Evolutionary conservation across 2,113 vertebrate species (phyloP).

Genomic region (Caretta caretta): DNA sequence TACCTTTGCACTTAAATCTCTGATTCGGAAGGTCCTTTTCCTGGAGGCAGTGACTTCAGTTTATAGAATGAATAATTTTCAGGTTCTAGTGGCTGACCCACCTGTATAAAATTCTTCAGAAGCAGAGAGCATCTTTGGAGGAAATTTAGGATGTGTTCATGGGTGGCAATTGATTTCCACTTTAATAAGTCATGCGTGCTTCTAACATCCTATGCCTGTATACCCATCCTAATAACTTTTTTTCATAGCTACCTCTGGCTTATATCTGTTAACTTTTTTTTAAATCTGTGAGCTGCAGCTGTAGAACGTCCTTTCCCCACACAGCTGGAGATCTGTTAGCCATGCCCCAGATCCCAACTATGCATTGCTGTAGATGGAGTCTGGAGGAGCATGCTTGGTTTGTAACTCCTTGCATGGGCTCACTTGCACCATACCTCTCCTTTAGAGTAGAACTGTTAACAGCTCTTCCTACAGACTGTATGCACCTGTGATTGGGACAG

Average conservation of each 20-base stretch:
- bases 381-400: background rate
- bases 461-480: background rate
- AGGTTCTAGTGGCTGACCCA: background rate
- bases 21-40: background rate
- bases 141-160: background rate
- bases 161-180: rapidly evolving
- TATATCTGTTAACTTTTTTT: background rate
- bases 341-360: background rate
- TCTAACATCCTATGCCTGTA: background rate
- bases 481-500: background rate
- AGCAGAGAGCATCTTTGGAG: background rate
- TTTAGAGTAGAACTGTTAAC: background rate
- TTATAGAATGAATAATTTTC: rapidly evolving
- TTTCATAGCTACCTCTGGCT: rapidly evolving
- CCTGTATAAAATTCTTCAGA: background rate
- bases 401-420: background rate
- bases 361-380: background rate
- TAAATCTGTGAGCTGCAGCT: background rate
- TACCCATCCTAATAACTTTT: rapidly evolving
- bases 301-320: background rate
- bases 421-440: background rate
- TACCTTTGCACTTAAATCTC: rapidly evolving
- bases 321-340: background rate
- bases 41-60: rapidly evolving
- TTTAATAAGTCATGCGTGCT: background rate